Evolutionary conservation across 2,113 vertebrate genomes (phyloP), one percentile per base, ranked within the genome.

Genomic region (Oryzias javanicus): DNA sequence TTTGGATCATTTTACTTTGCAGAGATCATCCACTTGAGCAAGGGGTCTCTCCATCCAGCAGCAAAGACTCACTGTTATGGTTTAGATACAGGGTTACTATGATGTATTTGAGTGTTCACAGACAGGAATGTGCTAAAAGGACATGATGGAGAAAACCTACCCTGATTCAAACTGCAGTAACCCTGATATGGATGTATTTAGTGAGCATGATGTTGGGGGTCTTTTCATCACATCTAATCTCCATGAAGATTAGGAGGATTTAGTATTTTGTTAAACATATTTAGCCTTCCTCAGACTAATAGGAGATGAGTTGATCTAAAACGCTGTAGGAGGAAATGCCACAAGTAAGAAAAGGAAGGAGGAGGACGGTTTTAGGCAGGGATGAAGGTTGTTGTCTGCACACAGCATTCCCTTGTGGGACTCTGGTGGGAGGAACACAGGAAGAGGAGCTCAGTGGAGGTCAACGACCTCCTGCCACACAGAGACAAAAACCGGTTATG

Each of bases 21-120:
- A 69, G 80, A 88, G 80, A 89, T 81, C 72, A 81, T 83, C 68
- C 72, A 65, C 79, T 85, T 84, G 8, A 74, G 56, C 49, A 10
- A 72, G 18, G 19, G 72, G 25, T 80, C 61, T 80, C 61, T 77
- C 52, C 67, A 57, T 74, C 49, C 63, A 56, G 60, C 55, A 47
- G 49, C 54, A 16, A 20, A 17, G 17, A 42, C 49, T 76, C 69
- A 12, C 46, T 77, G 64, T 78, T 85, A 65, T 71, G 67, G 40
- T 83, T 82, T 27, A 58, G 55, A 64, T 67, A 63, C 42, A 41
- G 64, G 18, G 15, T 61, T 67, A 47, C 49, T 14, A 35, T 79
- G 76, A 88, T 81, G 77, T 62, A 86, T 86, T 72, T 78, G 53
- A 74, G 49, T 67, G 56, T 78, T 80, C 5, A 3, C 49, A 64